Base-by-base conservation (phyloP, 2,888 invertebrate genomes). In the Apoda limacodes region DNA sequence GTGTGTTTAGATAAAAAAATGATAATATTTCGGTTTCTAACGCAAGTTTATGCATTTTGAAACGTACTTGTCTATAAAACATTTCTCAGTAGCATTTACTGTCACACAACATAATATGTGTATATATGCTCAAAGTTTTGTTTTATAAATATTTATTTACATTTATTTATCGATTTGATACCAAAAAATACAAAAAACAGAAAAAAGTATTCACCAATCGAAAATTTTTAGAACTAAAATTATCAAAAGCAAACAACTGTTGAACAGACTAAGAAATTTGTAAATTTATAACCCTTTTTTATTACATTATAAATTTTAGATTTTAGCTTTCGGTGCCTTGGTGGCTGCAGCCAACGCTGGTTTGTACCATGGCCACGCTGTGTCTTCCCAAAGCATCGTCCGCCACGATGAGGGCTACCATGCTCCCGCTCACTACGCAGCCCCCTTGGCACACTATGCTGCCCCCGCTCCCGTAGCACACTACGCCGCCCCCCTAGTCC, bases 271-370 rank as follows among this genome's bases (percentile, higher is more conserved):
- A n/a, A n/a, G n/a, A n/a, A n/a, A n/a, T n/a, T n/a, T n/a, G n/a
- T n/a, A n/a, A n/a, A n/a, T n/a, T n/a, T n/a, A n/a, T n/a, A n/a
- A n/a, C n/a, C 22, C 22, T 22, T n/a, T 9, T 22, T 22, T 22
- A 5, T 10, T 22, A 10, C 14, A 9, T 30, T 41, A n/a, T 30
- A 35, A 22, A 32, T 43, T 52, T 9, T 46, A 75, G 75, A 60
- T 74, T 35, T 52, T 75, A 47, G 60, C 69, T 42, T 52, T 82
- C 45, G 60, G 70, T 60, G 67, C 72, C 55, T 54, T 82, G 49
- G 44, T 82, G 63, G 69, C 70, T 34, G 63, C 80, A 11, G 80
- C 78, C 49, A 81, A 71, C 48, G 85, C 83, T 28, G 85, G 85
- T 52, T 65, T 60, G 34, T 47, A 48, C 38, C 72, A 71, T 50